These are phyloP conservation scores for Actinia tenebrosa DNA, from an alignment of 64 coral and sea anemone species.

Conservation along the genomic window DNA sequence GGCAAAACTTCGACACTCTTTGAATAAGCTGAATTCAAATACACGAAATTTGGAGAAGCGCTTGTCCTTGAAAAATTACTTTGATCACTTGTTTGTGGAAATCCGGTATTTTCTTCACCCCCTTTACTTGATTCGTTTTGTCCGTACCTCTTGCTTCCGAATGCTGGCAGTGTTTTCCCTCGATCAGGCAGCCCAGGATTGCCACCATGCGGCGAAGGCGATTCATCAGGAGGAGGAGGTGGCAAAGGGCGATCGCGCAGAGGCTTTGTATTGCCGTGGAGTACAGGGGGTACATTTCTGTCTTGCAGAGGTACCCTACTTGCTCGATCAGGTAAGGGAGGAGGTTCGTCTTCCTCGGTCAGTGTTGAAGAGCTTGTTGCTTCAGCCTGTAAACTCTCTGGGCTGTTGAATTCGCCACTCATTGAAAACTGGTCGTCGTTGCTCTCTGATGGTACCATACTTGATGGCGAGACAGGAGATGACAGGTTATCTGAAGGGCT, in stretches of 20 bases:
- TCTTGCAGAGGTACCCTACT: background rate
- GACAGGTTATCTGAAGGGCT: background rate
- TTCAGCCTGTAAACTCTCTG: constrained; percentile 1
- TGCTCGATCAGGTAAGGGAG: constrained; percentile 16
- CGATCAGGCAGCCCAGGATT: background rate
- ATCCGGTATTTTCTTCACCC: background rate
- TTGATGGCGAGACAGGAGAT: background rate
- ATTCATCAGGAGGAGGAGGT: background rate
- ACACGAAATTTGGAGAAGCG: constrained; percentile 77
- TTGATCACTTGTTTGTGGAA: background rate
- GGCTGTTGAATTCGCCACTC: background rate
- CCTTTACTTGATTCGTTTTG: constrained; percentile 13
- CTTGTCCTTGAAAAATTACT: constrained; percentile 12
- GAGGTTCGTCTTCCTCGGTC: background rate
- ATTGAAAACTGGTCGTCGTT: background rate
- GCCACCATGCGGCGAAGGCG: background rate
- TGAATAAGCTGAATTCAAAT: constrained; percentile 67
- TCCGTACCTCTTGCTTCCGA: background rate
- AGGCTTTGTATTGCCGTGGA: background rate
- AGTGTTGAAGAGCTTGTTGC: constrained; percentile 19
- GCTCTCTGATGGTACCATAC: background rate
- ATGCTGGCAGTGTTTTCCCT: constrained; percentile 10
- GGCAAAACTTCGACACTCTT: constrained; percentile 82
- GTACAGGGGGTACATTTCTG: constrained; percentile 1
- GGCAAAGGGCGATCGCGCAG: background rate